A percentile compares a stretch with the other conserved stretches of the same genome.
These are phyloP conservation scores for Blera fallax DNA, from an alignment of 2,888 invertebrate genomes.

Conservation along the genomic window DNA sequence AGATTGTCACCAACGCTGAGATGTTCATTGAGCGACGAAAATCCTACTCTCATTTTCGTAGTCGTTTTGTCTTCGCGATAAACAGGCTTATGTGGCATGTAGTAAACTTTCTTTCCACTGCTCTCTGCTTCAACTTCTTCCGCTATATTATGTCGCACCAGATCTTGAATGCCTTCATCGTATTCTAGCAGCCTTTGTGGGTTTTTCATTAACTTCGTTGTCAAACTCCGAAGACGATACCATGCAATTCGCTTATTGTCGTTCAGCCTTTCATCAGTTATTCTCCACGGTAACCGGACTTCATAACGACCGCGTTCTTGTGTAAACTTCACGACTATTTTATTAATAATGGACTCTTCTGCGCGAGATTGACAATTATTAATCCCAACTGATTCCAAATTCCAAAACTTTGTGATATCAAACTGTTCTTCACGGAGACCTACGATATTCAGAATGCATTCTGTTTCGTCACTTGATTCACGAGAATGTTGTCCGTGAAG, in stretches of 20 bases:
- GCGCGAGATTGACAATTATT: background rate
- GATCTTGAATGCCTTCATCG: slow-evolving; percentile 33
- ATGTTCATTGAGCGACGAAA: slow-evolving; percentile 50
- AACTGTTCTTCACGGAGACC: slow-evolving; percentile 5
- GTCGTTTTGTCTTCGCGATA: slow-evolving; percentile 52
- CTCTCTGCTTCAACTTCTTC: background rate
- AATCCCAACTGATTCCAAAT: background rate
- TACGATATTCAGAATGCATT: no score
- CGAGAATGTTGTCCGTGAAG: slow-evolving; percentile 16
- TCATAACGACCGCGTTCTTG: slow-evolving; percentile 2
- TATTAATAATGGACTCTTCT: slow-evolving; percentile 20
- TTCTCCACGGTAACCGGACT: background rate
- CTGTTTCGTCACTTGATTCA: background rate
- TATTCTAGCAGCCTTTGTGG: slow-evolving; percentile 24
- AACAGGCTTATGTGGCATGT: slow-evolving; percentile 56
- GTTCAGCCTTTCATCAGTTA: background rate
- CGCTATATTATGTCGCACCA: background rate
- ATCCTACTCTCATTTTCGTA: slow-evolving; percentile 43
- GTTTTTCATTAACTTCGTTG: background rate
- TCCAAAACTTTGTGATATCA: background rate
- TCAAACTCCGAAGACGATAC: background rate
- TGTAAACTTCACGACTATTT: slow-evolving; percentile 28
- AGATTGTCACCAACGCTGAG: slow-evolving; percentile 56
- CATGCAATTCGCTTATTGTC: slow-evolving; percentile 6
- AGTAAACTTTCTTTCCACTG: slow-evolving; percentile 24